phyloP scores from a whole-genome alignment of 2,797 vertebrate species.

The Paratrypauchen microcephalus region DNA sequence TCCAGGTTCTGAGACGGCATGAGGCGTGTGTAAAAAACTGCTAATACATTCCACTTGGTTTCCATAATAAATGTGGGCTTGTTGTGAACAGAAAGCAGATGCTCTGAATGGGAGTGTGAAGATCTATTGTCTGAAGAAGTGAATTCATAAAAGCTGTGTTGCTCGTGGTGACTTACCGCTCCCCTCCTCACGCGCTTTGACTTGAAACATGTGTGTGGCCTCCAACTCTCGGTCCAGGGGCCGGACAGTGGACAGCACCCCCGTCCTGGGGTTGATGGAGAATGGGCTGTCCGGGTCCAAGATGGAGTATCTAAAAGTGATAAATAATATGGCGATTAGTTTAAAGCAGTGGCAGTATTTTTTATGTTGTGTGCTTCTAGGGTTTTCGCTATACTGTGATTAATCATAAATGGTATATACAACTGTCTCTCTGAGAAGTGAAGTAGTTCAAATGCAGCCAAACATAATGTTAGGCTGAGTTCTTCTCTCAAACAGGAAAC shows the following conservation, averaged over 20 bases:
- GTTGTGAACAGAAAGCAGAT: conserved; percentile 38
- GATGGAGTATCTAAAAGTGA: conserved; percentile 69
- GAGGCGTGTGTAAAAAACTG: conserved; percentile 34
- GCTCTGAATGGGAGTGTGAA: conserved; percentile 43
- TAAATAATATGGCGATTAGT: conserved; percentile 1
- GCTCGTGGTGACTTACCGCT: conserved; percentile 56
- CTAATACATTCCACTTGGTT: conserved; percentile 40
- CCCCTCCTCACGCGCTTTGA: conserved; percentile 72
- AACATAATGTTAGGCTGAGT: neutral
- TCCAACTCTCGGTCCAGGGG: conserved; percentile 74
- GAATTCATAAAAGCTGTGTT: conserved; percentile 41
- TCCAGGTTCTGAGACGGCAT: conserved; percentile 51
- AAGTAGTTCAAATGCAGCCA: neutral
- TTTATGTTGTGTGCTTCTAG: neutral
- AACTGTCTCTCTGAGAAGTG: neutral
- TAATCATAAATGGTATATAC: neutral
- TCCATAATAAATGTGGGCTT: conserved; percentile 25
- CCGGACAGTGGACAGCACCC: conserved; percentile 61
- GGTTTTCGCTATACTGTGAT: neutral
- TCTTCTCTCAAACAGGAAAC: no score
- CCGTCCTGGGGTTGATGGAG: conserved; percentile 57
- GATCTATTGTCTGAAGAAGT: conserved; percentile 47
- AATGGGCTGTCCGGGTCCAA: conserved; percentile 65
- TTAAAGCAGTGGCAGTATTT: neutral
- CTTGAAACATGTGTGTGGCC: conserved; percentile 60